phyloP scores from a whole-genome alignment of 2,113 vertebrate genomes.

The Beaufortia kweichowensis region DNA sequence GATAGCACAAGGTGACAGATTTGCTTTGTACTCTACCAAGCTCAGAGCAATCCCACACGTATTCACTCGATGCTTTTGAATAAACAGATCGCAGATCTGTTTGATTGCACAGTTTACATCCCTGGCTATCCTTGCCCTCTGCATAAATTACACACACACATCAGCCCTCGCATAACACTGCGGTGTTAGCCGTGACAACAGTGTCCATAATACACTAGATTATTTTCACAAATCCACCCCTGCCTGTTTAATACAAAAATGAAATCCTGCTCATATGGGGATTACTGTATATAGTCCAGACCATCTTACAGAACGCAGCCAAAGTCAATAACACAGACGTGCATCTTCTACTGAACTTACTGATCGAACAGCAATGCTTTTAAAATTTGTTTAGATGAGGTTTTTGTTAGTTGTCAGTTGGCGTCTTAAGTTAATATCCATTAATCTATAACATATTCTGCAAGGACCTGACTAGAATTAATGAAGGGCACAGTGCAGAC shows the following conservation, averaged over 20 bases:
- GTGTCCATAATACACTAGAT: constrained; percentile 33
- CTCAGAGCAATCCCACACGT: constrained; percentile 3
- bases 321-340: constrained; percentile 34
- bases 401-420: background rate
- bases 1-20: background rate
- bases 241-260: constrained; percentile 35
- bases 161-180: background rate
- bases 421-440: background rate
- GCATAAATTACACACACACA: constrained; percentile 3
- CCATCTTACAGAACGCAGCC: background rate
- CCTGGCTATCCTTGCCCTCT: background rate
- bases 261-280: constrained; percentile 40
- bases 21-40: background rate
- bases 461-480: constrained; percentile 2
- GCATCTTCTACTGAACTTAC: constrained; percentile 16
- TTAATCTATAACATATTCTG: background rate
- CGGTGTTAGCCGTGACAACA: background rate
- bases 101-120: constrained; percentile 37
- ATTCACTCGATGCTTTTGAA: constrained; percentile 17
- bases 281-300: constrained; percentile 27
- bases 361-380: background rate
- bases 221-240: constrained; percentile 44
- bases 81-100: constrained; percentile 35
- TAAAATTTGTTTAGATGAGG: background rate
- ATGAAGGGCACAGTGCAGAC: constrained; percentile 13